These are phyloP conservation scores for Etheostoma perlongum DNA, from an alignment of 2,797 vertebrate species.

Conservation along the genomic window DNA sequence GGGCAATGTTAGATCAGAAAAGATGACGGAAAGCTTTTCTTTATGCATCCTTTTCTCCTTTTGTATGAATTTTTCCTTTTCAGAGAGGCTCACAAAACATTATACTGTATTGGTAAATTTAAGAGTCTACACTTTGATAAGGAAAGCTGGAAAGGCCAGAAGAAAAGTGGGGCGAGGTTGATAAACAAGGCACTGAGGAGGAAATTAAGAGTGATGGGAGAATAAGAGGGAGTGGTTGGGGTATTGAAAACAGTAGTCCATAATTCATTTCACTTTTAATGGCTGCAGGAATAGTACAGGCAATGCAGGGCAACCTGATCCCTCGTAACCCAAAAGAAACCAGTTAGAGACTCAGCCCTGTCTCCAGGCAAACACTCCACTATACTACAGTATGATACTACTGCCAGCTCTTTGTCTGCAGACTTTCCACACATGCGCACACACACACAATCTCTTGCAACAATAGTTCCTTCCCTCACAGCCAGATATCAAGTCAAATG, in stretches of 20 bases:
- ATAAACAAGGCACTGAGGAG: constrained; percentile 6
- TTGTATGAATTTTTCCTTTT: constrained; percentile 1
- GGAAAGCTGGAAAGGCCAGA: neutral
- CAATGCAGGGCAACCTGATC: constrained; percentile 75
- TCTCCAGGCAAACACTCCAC: constrained; percentile 73
- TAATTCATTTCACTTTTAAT: constrained; percentile 83
- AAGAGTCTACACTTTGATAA: neutral
- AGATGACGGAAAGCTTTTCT: constrained; percentile 12
- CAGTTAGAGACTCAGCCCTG: constrained; percentile 68
- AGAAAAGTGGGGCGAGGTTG: constrained; percentile 6
- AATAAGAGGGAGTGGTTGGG: constrained; percentile 37
- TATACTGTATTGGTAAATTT: too few species aligned
- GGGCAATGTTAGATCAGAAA: constrained; percentile 17
- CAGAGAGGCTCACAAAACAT: neutral
- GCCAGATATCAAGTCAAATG: neutral
- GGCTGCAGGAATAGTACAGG: constrained; percentile 64
- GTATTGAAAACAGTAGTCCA: constrained; percentile 66
- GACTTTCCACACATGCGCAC: constrained; percentile 35
- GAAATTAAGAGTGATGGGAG: constrained; percentile 40
- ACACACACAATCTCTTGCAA: neutral
- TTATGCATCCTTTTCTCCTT: neutral
- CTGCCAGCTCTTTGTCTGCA: constrained; percentile 55
- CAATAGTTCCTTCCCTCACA: constrained; percentile 15
- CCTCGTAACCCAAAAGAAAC: constrained; percentile 80
- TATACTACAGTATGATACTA: constrained; percentile 60